These are phyloP conservation scores for Myotis daubentonii DNA, from an alignment of 2,797 vertebrate species.

Conservation along the genomic window DNA sequence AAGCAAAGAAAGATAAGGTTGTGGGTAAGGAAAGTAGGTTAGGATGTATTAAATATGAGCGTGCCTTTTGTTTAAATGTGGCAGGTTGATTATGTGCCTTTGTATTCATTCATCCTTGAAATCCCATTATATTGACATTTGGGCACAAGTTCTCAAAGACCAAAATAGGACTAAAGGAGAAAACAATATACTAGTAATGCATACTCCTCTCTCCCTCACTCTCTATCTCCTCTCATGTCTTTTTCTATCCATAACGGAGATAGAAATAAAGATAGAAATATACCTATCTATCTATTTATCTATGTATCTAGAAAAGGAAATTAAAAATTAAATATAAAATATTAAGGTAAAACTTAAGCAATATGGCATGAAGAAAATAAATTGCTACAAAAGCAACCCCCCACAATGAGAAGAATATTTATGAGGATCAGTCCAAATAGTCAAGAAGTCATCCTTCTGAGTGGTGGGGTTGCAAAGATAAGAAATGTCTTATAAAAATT, in stretches of 20 bases:
- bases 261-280: not conserved
- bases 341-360: not conserved
- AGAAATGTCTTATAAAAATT: not conserved
- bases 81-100: not conserved
- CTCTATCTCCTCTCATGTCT: no score
- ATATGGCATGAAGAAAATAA: not conserved
- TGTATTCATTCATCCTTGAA: not conserved
- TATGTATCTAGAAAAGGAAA: not conserved
- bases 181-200: not conserved
- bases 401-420: not conserved
- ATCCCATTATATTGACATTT: not conserved
- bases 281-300: not conserved
- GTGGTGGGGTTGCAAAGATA: not conserved
- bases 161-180: not conserved
- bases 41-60: not conserved
- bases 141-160: not conserved
- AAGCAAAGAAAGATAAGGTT: not conserved
- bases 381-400: not conserved
- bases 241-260: not conserved
- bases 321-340: not conserved
- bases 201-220: not conserved
- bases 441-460: not conserved
- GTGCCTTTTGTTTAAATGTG: not conserved
- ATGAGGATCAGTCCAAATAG: not conserved
- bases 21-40: not conserved